Base-by-base conservation (phyloP, 2,888 invertebrate species). In the Leptinotarsa haldemani region DNA sequence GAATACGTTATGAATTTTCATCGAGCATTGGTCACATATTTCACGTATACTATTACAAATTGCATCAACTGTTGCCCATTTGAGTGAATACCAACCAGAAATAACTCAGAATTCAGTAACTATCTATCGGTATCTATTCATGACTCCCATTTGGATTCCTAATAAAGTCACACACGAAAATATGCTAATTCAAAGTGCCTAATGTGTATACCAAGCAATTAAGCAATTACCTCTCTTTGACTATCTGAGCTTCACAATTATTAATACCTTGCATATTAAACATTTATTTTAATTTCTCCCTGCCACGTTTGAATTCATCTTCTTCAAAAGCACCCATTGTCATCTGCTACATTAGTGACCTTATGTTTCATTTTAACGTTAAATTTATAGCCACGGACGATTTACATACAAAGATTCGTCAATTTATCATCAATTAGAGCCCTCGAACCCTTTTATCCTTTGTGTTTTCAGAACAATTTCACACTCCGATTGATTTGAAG, bases 401-500 rank as follows among this genome's bases (percentile, higher is more conserved):
- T 82, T 82, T 80, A 81, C 83, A 84, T 83, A 82, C 80, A 82
- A 82, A 81, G 83, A 83, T 80, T 65, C 78, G 82, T 80, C 83
- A 82, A 84, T 84, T 84, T 83, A 84, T 84, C 84, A 84, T 80
- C 83, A 83, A 84, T 84, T 84, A 84, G 78, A 80, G 77, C 80
- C 79, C 80, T 80, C 80, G 72, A 81, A 82, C 81, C 83, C 80
- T 82, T 81, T 79, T 56, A n/a, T 67, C 75, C 68, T 74, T 77
- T 80, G 78, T 80, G 77, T 81, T 80, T 80, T 80, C 80, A 75
- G 69, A 79, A 78, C 78, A 80, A 82, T 83, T 83, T 83, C 78
- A 78, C 80, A 76, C 77, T 70, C 76, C 77, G 78, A 78, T 81
- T 81, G 77, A 76, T 78, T 67, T 73, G 78, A 77, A 81, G 82